Base-by-base conservation (phyloP, 2,888 invertebrate genomes). In the Copidosoma aretas region DNA sequence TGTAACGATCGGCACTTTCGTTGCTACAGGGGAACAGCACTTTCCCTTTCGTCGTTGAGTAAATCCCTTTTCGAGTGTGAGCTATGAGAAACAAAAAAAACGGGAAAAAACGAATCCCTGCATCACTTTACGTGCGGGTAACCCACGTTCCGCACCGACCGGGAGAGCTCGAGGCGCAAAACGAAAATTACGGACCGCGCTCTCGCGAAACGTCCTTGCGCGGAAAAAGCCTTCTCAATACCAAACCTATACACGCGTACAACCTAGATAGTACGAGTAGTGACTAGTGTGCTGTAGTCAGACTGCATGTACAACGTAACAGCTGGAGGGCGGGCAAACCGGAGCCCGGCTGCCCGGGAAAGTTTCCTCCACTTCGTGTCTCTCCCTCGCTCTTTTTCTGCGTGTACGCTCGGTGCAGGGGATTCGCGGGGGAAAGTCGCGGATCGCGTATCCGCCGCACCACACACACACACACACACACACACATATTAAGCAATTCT, bases 401-500 rank as follows among this genome's bases (percentile, higher is more conserved):
- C 53, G 53, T 51, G 19, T 15, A 21, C n/a, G 19, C 10, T 22
- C 39, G 19, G 8, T 32, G 32, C 32, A 32, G 8, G 32, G 32
- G 8, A n/a, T n/a, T 32, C 62, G 60, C 57, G 41, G 68, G n/a
- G 64, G 68, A 68, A 68, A 68, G 68, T 68, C 57, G 68, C 54
- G 46, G 51, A 51, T 63, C 68, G 63, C 60, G 68, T 68, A 68
- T 64, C 64, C 68, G 68, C 60, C 22, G 39, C 21, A 56, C n/a
- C 39, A 46, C 54, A 10, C 58, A 32, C 68, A 57, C 60, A 25
- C 52, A 64, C 67, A 52, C 14, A 12, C 17, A 46, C 43, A 15
- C 3, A 46, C 17, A 46, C 43, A 3, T 46, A 41, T 14, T 41
- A 8, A 3, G 43, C 43, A 17, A 46, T 14, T 10, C 10, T n/a